Percentiles rank a stretch among this genome's conserved stretches.
Evolutionary conservation across 1,140 invertebrate species (phyloP).

Genomic region (Euwallacea similis): DNA sequence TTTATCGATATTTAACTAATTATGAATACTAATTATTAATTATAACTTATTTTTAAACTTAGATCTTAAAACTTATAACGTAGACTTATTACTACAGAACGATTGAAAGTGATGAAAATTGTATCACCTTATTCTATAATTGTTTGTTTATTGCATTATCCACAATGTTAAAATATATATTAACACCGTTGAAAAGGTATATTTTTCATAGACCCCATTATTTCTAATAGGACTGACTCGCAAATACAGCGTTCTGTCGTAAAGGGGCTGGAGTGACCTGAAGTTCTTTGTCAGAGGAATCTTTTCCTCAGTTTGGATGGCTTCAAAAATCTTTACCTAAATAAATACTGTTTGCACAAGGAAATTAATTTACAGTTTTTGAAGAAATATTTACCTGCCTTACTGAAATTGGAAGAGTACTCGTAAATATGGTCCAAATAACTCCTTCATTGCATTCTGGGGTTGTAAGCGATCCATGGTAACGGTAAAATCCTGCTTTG

Average conservation of each 20-base stretch:
- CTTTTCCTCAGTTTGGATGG: constrained; percentile 51
- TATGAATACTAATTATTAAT: no score
- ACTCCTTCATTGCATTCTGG: constrained; percentile 73
- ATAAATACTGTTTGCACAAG: background rate
- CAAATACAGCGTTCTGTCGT: constrained; percentile 43
- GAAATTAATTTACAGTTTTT: no score
- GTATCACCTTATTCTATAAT: no score
- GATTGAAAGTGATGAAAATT: no score
- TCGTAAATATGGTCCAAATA: constrained; percentile 71
- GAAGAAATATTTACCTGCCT: constrained; percentile 56
- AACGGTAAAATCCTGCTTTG: constrained; percentile 63
- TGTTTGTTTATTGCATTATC: no score
- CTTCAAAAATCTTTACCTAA: constrained; percentile 54
- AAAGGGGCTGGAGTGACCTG: constrained; percentile 53
- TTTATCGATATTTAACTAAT: no score
- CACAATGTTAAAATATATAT: no score
- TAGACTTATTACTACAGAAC: no score
- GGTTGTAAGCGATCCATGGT: constrained; percentile 75
- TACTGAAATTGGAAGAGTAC: constrained; percentile 61
- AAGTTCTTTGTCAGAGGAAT: constrained; percentile 53
- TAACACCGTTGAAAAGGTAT: no score
- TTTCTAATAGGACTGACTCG: constrained; percentile 41
- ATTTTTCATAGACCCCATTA: background rate
- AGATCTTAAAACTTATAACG: no score
- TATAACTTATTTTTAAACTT: no score